A percentile compares a stretch with the other conserved stretches of the same genome.
These are phyloP conservation scores for Brachionus sp. DNA, from an alignment of 1,140 invertebrate genomes.

Conservation along the genomic window DNA sequence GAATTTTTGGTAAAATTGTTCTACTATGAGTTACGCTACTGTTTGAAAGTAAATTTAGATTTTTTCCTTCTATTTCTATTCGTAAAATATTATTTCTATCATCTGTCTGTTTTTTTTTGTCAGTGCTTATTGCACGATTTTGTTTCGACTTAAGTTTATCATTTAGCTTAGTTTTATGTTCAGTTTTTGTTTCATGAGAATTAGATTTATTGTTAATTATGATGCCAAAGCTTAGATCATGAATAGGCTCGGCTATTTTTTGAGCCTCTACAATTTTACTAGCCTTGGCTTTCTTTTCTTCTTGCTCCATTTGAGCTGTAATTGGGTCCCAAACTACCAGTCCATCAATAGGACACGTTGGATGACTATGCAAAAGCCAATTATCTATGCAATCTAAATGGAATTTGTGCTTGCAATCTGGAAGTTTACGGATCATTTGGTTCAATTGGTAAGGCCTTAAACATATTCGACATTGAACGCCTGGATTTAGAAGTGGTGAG, in stretches of 20 bases:
- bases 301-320: constrained; percentile 35
- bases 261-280: background rate
- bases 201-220: background rate
- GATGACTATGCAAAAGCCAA: constrained; percentile 57
- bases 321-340: constrained; percentile 41
- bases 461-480: constrained; percentile 57
- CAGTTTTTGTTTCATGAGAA: background rate
- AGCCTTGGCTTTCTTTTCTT: constrained; percentile 10
- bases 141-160: background rate
- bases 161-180: background rate
- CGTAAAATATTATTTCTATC: background rate
- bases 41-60: background rate
- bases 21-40: background rate
- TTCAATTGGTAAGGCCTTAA: constrained; percentile 52
- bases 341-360: constrained; percentile 58
- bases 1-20: background rate
- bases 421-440: constrained; percentile 54
- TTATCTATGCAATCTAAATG: constrained; percentile 43
- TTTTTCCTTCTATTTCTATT: constrained; percentile 20
- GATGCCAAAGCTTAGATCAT: background rate
- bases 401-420: constrained; percentile 56
- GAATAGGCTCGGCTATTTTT: background rate
- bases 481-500: constrained; percentile 52
- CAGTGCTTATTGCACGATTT: background rate
- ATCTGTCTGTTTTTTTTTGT: background rate